phyloP scores from a whole-genome alignment of 2,797 vertebrate genomes.

The Coracias cyanogaster region DNA sequence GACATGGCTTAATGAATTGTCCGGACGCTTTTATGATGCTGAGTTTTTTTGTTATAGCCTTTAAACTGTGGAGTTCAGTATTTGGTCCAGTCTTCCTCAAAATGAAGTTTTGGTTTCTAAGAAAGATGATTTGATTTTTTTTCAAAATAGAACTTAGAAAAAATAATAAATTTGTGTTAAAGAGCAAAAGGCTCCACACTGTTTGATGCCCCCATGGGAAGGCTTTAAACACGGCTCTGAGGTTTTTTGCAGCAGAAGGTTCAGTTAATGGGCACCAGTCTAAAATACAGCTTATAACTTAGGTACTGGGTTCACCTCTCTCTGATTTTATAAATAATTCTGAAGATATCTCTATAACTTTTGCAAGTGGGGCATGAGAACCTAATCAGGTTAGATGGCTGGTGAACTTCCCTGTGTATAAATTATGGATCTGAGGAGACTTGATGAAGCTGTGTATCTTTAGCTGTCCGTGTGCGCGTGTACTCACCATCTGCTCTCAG shows the following conservation, averaged over 20 bases:
- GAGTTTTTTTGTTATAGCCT: not conserved
- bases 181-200: not conserved
- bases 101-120: not conserved
- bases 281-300: not conserved
- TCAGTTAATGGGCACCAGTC: not conserved
- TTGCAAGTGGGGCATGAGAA: not conserved
- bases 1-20: not conserved
- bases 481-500: not conserved
- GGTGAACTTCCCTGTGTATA: not conserved
- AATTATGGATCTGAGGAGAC: constrained; percentile 13
- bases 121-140: not conserved
- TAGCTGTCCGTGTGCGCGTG: not conserved
- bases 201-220: not conserved
- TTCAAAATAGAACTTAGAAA: not conserved
- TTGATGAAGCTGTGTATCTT: not conserved
- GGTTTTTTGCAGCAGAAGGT: not conserved
- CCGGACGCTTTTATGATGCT: accelerated
- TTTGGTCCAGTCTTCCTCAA: not conserved
- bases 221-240: not conserved
- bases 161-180: not conserved
- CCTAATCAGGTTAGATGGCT: not conserved
- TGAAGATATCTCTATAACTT: not conserved
- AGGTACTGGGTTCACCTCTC: not conserved
- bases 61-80: not conserved
- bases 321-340: not conserved